Conservation (phyloP, 2,113 vertebrate species). For the Hepsetus odoe region DNA sequence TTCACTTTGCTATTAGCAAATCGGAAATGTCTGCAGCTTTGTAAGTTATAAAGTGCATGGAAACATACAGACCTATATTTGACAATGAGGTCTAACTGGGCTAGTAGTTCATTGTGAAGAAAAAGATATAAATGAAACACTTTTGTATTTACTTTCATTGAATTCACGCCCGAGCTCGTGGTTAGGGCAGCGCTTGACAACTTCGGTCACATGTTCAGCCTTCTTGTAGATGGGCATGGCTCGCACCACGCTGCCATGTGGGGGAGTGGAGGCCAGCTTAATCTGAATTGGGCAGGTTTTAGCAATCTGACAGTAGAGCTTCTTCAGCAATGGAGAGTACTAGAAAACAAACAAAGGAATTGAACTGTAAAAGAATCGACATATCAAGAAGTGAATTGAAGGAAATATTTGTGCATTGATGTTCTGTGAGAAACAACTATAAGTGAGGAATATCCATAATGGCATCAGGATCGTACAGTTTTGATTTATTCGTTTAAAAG, state of each 20-base stretch:
- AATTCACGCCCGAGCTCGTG: constrained; percentile 95
- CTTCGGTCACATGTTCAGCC: constrained; percentile 95
- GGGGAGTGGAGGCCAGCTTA: constrained; percentile 85
- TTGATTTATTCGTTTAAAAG: too few species aligned
- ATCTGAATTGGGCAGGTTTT: constrained; percentile 98
- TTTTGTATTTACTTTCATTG: constrained; percentile 85
- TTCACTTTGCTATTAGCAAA: not conserved
- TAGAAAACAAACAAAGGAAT: constrained; percentile 58
- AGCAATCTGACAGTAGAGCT: constrained; percentile 98
- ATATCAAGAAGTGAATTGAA: not conserved
- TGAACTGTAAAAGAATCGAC: not conserved
- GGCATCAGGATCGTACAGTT: too few species aligned
- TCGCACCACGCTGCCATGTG: constrained; percentile 88
- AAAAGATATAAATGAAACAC: not conserved
- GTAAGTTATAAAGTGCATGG: too few species aligned
- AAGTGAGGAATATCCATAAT: too few species aligned
- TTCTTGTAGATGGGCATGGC: constrained; percentile 99
- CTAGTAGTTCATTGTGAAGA: too few species aligned
- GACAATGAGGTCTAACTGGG: too few species aligned
- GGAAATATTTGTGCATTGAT: too few species aligned
- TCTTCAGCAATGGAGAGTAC: constrained; percentile 97
- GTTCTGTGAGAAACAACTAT: too few species aligned
- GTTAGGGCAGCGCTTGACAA: constrained; percentile 97
- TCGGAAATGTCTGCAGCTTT: not conserved
- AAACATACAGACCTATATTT: too few species aligned